Base-by-base conservation (phyloP, 2,113 vertebrate species). In the Podarcis cretensis region DNA sequence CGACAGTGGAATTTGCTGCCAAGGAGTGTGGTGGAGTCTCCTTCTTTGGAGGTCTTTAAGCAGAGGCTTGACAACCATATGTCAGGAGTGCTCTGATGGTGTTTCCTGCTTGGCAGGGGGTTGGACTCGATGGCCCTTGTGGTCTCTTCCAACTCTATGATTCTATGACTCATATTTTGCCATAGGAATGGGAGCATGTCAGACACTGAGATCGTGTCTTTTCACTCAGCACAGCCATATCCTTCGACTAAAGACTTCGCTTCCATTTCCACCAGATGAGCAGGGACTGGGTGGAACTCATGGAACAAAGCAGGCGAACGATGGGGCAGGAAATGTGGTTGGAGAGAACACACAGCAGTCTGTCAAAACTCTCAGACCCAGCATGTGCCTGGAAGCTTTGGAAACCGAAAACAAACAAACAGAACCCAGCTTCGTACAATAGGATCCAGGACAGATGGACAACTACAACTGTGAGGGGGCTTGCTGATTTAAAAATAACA, bases 401-500 rank as follows among this genome's bases (percentile, higher is more conserved):
- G 37, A 75, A 82, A 82, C 54, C 37, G 30, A 43, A 59, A 43
- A 74, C 4, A 14, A 43, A 65, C 9, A 54, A 69, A 23, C 66
- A 69, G 23, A 80, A 23, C 6, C 23, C 65, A 77, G 21, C 84
- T 75, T 57, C 25, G n/a, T 68, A 81, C 83, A 75, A 89, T 37
- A 54, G 83, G 43, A 10, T 63, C 9, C 66, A 89, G 76, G 66
- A 74, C 14, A 74, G 88, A 85, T 16, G 37, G 54, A 80, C 54
- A 48, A 35, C 66, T 80, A 63, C 76, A 85, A 65, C 83, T 25
- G 30, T 57, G 30, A 69, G 40, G n/a, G 48, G 83, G 20, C n/a
- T 85, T n/a, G 12, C 32, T 85, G 77, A 59, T 54, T 85, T 74
- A 73, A 81, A 76, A 89, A 81, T 85, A 81, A 32, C 35, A 12